Conservation (phyloP, 2,797 vertebrate species). For the Premnoplex brunnescens region DNA sequence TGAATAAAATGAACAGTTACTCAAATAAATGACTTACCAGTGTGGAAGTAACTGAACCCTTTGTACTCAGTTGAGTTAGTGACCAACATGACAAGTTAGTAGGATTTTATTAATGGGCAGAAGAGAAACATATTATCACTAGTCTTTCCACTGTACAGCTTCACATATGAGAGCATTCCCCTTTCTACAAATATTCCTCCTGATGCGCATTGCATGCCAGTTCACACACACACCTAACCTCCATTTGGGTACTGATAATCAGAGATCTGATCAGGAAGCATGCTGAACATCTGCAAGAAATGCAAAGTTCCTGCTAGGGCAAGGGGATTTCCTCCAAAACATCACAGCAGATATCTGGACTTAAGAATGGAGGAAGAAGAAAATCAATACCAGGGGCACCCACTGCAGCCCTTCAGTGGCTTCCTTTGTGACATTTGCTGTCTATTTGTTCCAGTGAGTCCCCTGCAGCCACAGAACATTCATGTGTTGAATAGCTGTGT, state of each 20-base stretch:
- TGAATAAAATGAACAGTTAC: neutral
- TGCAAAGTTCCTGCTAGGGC: neutral
- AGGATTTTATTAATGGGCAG: neutral
- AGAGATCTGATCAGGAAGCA: neutral
- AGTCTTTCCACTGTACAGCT: neutral
- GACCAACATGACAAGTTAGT: neutral
- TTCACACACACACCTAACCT: neutral
- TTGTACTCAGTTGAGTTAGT: neutral
- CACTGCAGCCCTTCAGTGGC: neutral
- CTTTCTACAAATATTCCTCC: neutral
- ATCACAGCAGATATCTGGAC: neutral
- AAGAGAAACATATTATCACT: neutral
- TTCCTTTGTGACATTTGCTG: neutral
- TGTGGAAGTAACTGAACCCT: neutral
- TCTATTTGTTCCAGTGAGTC: neutral
- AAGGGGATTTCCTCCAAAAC: neutral
- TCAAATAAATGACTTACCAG: neutral
- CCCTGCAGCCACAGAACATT: neutral
- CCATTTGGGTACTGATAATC: neutral
- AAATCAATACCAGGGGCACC: neutral
- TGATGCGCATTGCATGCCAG: neutral
- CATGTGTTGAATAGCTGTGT: rapidly evolving
- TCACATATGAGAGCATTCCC: neutral
- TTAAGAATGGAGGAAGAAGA: neutral
- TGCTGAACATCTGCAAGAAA: neutral